Conservation (phyloP, 2,113 vertebrate genomes). For the Leptocoma aspasia region DNA sequence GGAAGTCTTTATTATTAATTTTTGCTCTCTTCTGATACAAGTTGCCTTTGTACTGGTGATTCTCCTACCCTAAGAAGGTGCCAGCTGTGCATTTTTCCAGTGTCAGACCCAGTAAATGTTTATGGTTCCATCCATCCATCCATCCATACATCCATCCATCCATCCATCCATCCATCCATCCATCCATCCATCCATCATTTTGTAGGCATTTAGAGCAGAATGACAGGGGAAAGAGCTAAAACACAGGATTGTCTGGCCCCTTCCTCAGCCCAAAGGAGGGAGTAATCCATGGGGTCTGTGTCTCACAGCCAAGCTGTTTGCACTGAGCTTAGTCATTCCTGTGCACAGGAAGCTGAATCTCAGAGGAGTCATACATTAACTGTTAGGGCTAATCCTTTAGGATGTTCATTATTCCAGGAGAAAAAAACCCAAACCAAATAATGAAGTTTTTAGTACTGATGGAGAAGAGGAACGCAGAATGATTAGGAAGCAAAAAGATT, state of each 20-base stretch:
- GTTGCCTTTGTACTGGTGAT: neutral
- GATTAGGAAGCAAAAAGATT: neutral
- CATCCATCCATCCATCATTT: neutral
- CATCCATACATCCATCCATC: neutral
- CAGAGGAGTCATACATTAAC: neutral
- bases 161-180: neutral
- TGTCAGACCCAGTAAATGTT: neutral
- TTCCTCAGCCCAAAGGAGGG: neutral
- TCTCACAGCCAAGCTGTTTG: neutral
- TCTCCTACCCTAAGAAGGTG: neutral
- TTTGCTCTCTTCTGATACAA: neutral
- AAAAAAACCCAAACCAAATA: neutral
- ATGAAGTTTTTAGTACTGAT: neutral
- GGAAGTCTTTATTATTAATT: neutral
- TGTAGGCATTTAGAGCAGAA: neutral
- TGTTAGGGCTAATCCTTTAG: neutral
- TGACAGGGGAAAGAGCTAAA: neutral
- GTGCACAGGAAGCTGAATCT: neutral
- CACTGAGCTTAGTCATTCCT: neutral
- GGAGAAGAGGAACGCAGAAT: neutral
- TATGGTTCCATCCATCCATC: neutral
- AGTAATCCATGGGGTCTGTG: neutral
- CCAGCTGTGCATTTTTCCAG: neutral
- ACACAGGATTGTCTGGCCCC: neutral
- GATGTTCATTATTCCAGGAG: neutral